A percentile compares a stretch with the other conserved stretches of the same genome.
phyloP scores from a whole-genome alignment of 2,113 vertebrate species.

The Gasterosteus nipponicus region DNA sequence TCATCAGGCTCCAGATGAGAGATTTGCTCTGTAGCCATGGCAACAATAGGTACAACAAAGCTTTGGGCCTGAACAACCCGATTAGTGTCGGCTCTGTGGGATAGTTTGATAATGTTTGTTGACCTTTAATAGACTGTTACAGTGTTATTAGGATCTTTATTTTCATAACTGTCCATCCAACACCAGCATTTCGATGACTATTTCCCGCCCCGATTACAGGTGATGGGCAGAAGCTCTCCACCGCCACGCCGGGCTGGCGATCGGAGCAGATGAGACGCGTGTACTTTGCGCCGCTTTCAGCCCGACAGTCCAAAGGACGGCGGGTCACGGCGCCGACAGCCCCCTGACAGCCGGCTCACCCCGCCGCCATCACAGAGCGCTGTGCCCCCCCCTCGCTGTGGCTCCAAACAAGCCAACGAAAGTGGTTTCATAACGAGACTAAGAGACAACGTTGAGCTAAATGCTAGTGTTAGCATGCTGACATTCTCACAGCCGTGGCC shows the following conservation, averaged over 20 bases:
- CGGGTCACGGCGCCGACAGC: slow-evolving; percentile 1
- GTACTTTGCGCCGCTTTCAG: neutral
- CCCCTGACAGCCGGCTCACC: slow-evolving; percentile 23
- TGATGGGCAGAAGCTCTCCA: neutral
- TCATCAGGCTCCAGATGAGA: neutral
- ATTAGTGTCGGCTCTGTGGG: no score
- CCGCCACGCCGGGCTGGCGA: slow-evolving; percentile 1
- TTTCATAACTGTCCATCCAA: neutral
- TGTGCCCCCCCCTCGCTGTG: neutral
- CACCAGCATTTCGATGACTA: neutral
- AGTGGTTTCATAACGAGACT: no score
- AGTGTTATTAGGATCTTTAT: no score
- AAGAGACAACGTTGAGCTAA: no score
- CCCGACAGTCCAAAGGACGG: slow-evolving; percentile 15
- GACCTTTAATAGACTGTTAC: no score
- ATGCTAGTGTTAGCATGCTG: no score
- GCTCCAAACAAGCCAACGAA: neutral
- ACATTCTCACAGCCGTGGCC: neutral
- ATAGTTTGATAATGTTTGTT: neutral
- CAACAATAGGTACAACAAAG: neutral
- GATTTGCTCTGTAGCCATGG: neutral
- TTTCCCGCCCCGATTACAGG: slow-evolving; percentile 10
- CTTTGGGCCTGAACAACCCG: no score
- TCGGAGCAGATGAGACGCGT: neutral
- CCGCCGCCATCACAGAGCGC: slow-evolving; percentile 12